phyloP scores from a whole-genome alignment of 1,140 invertebrate genomes.

The Bradynema listronoti region DNA sequence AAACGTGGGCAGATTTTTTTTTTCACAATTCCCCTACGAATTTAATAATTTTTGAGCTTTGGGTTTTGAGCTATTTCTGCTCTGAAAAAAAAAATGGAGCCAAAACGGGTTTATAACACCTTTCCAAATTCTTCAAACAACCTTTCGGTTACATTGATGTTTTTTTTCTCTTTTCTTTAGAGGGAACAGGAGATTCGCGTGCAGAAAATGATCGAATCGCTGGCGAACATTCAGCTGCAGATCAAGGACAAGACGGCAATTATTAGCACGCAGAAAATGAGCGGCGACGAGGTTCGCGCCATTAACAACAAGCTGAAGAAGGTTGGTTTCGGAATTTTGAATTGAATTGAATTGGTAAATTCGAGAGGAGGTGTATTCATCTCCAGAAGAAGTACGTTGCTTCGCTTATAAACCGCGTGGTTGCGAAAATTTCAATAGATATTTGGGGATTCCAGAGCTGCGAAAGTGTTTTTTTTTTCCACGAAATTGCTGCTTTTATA shows the following conservation, averaged over 20 bases:
- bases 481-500: neutral
- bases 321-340: neutral
- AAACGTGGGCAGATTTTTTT: too few species aligned
- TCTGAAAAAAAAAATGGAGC: too few species aligned
- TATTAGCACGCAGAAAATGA: conserved; percentile 19
- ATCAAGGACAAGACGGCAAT: conserved; percentile 15
- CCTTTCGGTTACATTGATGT: too few species aligned
- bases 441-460: neutral
- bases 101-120: too few species aligned
- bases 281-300: conserved; percentile 25
- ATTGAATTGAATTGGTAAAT: conserved; percentile 1
- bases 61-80: too few species aligned
- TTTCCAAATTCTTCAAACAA: too few species aligned
- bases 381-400: neutral
- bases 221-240: neutral
- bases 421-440: too few species aligned
- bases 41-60: too few species aligned
- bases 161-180: too few species aligned
- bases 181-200: neutral
- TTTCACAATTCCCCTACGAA: too few species aligned
- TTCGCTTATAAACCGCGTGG: too few species aligned
- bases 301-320: conserved; percentile 5
- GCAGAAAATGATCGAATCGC: conserved; percentile 7
- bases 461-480: conserved; percentile 9
- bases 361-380: neutral